Evolutionary conservation across 2,888 invertebrate species (phyloP), one percentile per base, ranked within the genome.

Genomic region (Dendrolimus pini): DNA sequence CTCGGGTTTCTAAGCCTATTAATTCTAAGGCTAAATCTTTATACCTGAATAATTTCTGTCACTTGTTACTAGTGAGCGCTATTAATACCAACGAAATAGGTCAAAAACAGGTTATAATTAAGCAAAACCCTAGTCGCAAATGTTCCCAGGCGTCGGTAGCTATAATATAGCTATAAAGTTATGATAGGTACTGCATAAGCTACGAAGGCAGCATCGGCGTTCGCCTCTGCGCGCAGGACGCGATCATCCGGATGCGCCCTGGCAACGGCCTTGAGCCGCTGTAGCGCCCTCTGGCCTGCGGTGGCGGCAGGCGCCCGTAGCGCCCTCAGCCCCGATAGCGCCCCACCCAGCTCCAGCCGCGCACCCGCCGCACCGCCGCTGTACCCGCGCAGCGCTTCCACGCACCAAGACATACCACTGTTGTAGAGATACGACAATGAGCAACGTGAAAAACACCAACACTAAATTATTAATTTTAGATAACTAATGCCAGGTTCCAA

Each of bases 301-400:
- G 71, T 65, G 7, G 72, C 67, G 3, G 70, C 62, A 47, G 66
- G 69, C 56, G 63, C 66, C 47, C 73, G 72, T 60, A 75, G 93
- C 52, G 95, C 93, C 71, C 96, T 77, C 94, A 94, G 41, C 96
- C 97, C 70, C 92, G 94, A 85, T 95, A 97, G 69, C 96, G 97
- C 68, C 93, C 94, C 77, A 96, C 97, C 66, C 95, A 96, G 85
- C 97, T 99, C 98, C 94, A 98, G 72, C 41, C 87, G 78, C 10
- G 86, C 86, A 59, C 89, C 89, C 96, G 98, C 89, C 66, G 94
- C 93, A n/a, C 97, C 64, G 97, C 91, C 78, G 93, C 93, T 60
- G n/a, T 98, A 98, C 55, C 95, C 95, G 77, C 98, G 97, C 56
- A 99, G 96, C 30, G 96, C 94, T 69, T 98, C 97, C 57, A 98